Evolutionary conservation across 2,113 vertebrate species (phyloP).

Genomic region (Nesogale talazaci): DNA sequence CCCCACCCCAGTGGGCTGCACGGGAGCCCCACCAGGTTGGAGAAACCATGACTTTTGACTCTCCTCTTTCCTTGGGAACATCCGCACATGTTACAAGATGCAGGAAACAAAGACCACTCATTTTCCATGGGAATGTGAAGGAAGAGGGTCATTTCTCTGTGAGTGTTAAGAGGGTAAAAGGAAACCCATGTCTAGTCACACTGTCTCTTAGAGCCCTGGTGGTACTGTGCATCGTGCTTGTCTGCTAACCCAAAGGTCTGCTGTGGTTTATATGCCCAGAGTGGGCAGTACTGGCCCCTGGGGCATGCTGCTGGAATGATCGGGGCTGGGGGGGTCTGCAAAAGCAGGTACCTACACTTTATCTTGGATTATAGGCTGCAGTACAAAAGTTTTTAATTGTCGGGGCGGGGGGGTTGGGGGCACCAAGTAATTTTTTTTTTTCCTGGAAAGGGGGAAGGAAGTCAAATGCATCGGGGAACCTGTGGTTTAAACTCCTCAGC

Average conservation of each 20-base stretch:
- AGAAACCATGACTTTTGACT: not conserved
- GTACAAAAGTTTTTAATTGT: too few relatives aligned
- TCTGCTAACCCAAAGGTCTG: too few relatives aligned
- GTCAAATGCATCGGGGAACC: too few relatives aligned
- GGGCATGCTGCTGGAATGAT: too few relatives aligned
- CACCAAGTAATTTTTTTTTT: too few relatives aligned
- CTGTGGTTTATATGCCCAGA: too few relatives aligned
- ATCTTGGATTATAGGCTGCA: too few relatives aligned
- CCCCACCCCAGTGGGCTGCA: accelerated
- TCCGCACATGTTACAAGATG: not conserved
- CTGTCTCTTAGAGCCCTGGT: not conserved
- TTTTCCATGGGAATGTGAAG: not conserved
- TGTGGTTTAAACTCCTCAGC: not conserved
- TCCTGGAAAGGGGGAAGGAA: too few relatives aligned
- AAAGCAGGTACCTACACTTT: not conserved
- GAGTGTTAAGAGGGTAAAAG: not conserved
- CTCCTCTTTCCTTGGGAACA: not conserved
- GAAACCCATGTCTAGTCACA: not conserved
- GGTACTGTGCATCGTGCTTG: not conserved
- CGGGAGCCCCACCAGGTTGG: accelerated
- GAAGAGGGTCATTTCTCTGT: not conserved
- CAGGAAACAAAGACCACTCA: not conserved
- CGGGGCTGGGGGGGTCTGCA: too few relatives aligned
- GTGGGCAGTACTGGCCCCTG: too few relatives aligned
- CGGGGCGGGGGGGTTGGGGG: too few relatives aligned